Conservation (phyloP, 2,797 vertebrate genomes). For the Sebastolobus alascanus region DNA sequence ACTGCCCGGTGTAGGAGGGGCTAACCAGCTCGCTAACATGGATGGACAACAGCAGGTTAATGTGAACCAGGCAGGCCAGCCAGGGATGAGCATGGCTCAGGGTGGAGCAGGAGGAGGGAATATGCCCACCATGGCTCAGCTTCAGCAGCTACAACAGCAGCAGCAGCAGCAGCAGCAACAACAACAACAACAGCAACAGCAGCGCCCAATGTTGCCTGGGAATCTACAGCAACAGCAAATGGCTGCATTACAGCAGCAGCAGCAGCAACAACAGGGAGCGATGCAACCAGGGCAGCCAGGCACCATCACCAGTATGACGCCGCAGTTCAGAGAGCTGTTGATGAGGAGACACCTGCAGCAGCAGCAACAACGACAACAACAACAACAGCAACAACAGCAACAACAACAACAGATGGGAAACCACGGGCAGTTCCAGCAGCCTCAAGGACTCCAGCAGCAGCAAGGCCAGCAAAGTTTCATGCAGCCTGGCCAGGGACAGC, state of each 20-base stretch:
- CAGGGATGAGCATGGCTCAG: conserved; percentile 90
- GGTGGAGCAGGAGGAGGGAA: conserved; percentile 77
- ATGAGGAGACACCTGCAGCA: conserved; percentile 88
- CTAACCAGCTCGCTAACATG: conserved; percentile 74
- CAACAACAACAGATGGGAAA: conserved; percentile 88
- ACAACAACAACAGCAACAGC: conserved; percentile 61
- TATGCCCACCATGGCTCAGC: conserved; percentile 86
- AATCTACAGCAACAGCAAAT: conserved; percentile 88
- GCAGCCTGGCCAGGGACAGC: conserved; percentile 80
- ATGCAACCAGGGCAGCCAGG: conserved; percentile 89
- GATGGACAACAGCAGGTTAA: conserved; percentile 84
- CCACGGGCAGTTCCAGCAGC: conserved; percentile 92
- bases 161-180: conserved; percentile 83
- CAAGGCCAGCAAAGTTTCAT: conserved; percentile 78
- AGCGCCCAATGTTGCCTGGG: conserved; percentile 80
- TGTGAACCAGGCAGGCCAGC: conserved; percentile 81
- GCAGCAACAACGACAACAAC: conserved; percentile 79
- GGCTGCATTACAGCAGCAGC: conserved; percentile 78
- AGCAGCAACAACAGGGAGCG: conserved; percentile 71
- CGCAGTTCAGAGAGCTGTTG: conserved; percentile 92
- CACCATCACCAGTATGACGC: conserved; percentile 89
- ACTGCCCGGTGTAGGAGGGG: conserved; percentile 67
- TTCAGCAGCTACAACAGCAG: conserved; percentile 88
- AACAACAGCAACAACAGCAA: conserved; percentile 83
- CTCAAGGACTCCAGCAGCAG: conserved; percentile 82